Base-by-base conservation (phyloP, 2,113 vertebrate species). In the Potamarius usumacintae region DNA sequence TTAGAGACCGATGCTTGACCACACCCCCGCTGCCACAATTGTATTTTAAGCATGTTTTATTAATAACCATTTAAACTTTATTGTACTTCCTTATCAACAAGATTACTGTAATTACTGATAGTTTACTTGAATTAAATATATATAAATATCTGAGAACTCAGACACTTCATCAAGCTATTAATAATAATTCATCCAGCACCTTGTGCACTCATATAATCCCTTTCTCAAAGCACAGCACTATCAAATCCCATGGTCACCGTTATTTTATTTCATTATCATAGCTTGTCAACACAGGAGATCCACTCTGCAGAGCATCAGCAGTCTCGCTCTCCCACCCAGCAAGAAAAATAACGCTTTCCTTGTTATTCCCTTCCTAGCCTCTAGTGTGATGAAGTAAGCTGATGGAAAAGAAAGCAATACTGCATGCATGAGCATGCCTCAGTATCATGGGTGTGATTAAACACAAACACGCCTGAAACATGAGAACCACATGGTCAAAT, bases 381-480 rank as follows among this genome's bases (percentile, higher is more conserved):
- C 58, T 82, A 48, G 60, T 82, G 48, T 6, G 78, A 71, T 67
- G 83, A 77, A 48, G 69, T 55, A 67, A 72, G 81, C 34, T 71
- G 50, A 50, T 69, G 77, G 34, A 88, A 84, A 83, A 83, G 48
- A 72, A 67, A 87, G 84, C 80, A 76, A 87, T 30, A n/a, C 42
- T 25, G 27, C 82, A 74, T 27, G 7, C 42, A 30, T 53, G 62
- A 67, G 63, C 82, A 81, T 65, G 55, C 15, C 34, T 72, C 22
- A 2, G 50, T 60, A 18, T 20, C 30, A n/a, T 57, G 67, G 77
- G 42, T 89, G 82, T 57, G 82, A 82, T 76, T 89, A 58, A 77
- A 63, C 22, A 42, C 52, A 76, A 48, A 14, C 71, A 57, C 11
- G 18, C 57, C 11, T 72, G 17, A 65, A 83, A 14, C 81, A 58